A percentile compares a stretch with the other conserved stretches of the same genome.
phyloP scores from a whole-genome alignment of 2,888 invertebrate genomes.

The Melanostoma mellinum region DNA sequence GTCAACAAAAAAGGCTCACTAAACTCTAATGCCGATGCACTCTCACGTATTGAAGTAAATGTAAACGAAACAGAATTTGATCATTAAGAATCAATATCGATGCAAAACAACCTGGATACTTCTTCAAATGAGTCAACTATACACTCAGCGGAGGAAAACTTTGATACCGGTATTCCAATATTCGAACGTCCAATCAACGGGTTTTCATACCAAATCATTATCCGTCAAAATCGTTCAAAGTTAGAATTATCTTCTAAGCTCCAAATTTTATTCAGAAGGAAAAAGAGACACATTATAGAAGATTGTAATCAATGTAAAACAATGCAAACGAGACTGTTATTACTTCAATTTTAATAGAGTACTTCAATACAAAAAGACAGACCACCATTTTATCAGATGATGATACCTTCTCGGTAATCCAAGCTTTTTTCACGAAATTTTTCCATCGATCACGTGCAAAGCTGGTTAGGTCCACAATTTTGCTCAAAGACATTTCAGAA shows the following conservation, averaged over 20 bases:
- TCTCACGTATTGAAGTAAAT: slow-evolving; percentile 28
- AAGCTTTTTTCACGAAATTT: slow-evolving; percentile 8
- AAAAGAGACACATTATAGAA: slow-evolving; percentile 15
- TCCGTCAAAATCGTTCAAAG: neutral
- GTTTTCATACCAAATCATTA: slow-evolving; percentile 24
- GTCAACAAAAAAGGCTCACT: slow-evolving; percentile 64
- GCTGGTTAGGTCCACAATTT: slow-evolving; percentile 15
- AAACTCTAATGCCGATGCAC: slow-evolving; percentile 72
- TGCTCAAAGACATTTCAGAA: slow-evolving; percentile 13
- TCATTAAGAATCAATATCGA: slow-evolving; percentile 5
- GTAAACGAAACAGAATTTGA: neutral
- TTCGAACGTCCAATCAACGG: slow-evolving; percentile 29
- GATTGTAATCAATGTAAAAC: neutral
- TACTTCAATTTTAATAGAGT: slow-evolving; percentile 3
- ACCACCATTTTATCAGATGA: slow-evolving; percentile 23
- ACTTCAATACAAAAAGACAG: slow-evolving; percentile 8
- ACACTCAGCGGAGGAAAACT: slow-evolving; percentile 24
- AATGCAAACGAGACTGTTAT: slow-evolving; percentile 2
- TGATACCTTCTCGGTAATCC: slow-evolving; percentile 3
- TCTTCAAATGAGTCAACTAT: slow-evolving; percentile 1
- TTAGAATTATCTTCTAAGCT: neutral
- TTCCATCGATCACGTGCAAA: slow-evolving; percentile 21
- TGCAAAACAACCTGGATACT: slow-evolving; percentile 14
- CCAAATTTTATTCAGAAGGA: slow-evolving; percentile 17
- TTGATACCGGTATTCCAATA: slow-evolving; percentile 36